Percentiles rank a stretch among this genome's conserved stretches.
phyloP scores from a whole-genome alignment of 2,113 vertebrate species.

The Burhinus bistriatus region DNA sequence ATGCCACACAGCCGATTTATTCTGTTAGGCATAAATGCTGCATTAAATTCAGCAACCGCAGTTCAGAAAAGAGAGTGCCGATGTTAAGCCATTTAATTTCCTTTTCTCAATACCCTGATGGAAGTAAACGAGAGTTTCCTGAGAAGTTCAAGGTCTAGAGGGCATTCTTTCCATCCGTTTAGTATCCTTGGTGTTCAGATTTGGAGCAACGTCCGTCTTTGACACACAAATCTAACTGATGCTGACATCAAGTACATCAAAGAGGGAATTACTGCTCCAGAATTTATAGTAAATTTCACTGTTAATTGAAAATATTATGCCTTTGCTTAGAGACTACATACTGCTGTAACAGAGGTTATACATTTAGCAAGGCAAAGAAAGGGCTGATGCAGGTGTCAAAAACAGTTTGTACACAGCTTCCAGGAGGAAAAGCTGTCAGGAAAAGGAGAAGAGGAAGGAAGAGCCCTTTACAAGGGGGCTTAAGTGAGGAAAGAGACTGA shows the following conservation, averaged over 20 bases:
- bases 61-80: not conserved
- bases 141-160: not conserved
- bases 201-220: not conserved
- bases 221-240: not conserved
- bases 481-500: not conserved
- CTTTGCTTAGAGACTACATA: not conserved
- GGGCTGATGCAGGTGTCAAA: accelerated
- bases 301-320: not conserved
- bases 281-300: not conserved
- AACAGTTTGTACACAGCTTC: not conserved
- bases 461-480: not conserved
- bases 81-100: not conserved
- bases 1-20: not conserved
- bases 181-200: not conserved
- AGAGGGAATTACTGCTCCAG: not conserved
- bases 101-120: not conserved
- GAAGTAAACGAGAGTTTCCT: not conserved
- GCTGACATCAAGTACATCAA: not conserved
- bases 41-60: not conserved
- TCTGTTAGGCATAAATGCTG: not conserved
- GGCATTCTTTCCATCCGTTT: not conserved
- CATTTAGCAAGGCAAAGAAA: not conserved
- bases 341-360: not conserved
- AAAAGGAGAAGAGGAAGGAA: not conserved
- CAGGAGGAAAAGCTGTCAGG: not conserved